These are phyloP conservation scores for Acronicta psi DNA, from an alignment of 2,888 invertebrate species.

Conservation along the genomic window DNA sequence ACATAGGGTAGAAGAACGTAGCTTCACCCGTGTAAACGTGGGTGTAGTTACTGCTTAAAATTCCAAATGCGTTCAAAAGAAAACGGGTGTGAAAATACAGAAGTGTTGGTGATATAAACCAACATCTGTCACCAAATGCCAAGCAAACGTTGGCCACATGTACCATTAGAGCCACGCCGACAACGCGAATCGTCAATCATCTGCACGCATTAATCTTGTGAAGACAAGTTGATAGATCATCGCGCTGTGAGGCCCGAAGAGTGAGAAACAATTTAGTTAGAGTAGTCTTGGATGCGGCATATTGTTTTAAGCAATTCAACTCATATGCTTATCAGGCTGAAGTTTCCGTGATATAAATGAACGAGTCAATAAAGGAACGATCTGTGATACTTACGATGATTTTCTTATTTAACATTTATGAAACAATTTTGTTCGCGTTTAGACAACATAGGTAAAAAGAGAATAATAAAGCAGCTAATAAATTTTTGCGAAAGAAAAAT, in stretches of 20 bases:
- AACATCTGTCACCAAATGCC: constrained; percentile 49
- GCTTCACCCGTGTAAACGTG: constrained; percentile 17
- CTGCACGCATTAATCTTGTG: constrained; percentile 88
- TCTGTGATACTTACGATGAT: too few relatives aligned
- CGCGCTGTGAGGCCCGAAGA: constrained; percentile 72
- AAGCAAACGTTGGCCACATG: constrained; percentile 70
- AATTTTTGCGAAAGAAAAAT: too few relatives aligned
- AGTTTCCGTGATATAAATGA: too few relatives aligned
- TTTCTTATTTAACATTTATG: too few relatives aligned
- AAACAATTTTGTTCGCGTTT: too few relatives aligned
- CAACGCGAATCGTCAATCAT: constrained; percentile 87
- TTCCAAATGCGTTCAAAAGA: constrained; percentile 23
- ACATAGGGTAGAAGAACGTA: constrained; percentile 7
- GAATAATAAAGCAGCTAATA: too few relatives aligned
- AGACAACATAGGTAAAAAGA: too few relatives aligned
- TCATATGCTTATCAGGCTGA: too few relatives aligned
- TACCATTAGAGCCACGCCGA: constrained; percentile 81
- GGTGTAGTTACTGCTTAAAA: constrained; percentile 13
- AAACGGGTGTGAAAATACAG: constrained; percentile 41
- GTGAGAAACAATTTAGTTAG: constrained; percentile 32
- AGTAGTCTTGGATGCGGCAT: constrained; percentile 65
- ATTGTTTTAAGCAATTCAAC: neutral
- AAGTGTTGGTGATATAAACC: constrained; percentile 33
- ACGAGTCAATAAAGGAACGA: too few relatives aligned
- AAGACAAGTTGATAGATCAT: constrained; percentile 89